Conservation (phyloP, 2,888 invertebrate genomes). For the Eudemis profundana region DNA sequence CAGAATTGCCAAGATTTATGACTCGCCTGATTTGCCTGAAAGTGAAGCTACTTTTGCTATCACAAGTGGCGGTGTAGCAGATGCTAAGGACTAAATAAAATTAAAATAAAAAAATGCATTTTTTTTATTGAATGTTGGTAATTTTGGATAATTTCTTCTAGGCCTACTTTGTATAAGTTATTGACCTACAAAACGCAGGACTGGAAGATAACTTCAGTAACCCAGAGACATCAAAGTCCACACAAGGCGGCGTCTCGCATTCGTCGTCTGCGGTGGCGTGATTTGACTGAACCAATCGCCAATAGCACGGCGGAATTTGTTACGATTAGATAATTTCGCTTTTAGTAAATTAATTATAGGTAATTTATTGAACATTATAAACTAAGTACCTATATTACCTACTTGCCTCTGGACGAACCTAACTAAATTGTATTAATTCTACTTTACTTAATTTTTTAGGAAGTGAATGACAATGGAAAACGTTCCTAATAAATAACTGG, state of each 20-base stretch:
- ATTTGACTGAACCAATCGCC: slow-evolving; percentile 76
- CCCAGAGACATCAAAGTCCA: slow-evolving; percentile 46
- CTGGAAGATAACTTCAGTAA: slow-evolving; percentile 47
- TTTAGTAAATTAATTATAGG: slow-evolving; percentile 41
- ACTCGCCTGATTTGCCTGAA: slow-evolving; percentile 93
- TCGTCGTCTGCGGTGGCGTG: slow-evolving; percentile 77
- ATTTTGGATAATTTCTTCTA: not conserved
- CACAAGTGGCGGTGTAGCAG: slow-evolving; percentile 88
- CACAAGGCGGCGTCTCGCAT: slow-evolving; percentile 59
- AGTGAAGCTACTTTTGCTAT: slow-evolving; percentile 92
- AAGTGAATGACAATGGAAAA: too few relatives aligned
- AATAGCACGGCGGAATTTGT: slow-evolving; percentile 62
- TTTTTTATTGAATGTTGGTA: not conserved
- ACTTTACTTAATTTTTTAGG: too few relatives aligned
- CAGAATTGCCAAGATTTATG: slow-evolving; percentile 92
- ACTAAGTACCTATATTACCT: too few relatives aligned
- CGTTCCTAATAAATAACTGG: too few relatives aligned
- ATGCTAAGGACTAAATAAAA: slow-evolving; percentile 87
- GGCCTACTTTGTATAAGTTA: slow-evolving; percentile 27
- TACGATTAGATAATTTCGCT: slow-evolving; percentile 70
- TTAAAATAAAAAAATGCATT: not conserved
- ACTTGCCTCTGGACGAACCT: too few relatives aligned
- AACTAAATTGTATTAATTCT: too few relatives aligned
- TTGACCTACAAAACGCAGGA: slow-evolving; percentile 46
- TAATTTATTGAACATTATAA: not conserved